Base-by-base conservation (phyloP, 2,888 invertebrate genomes). In the Bedellia somnulentella region DNA sequence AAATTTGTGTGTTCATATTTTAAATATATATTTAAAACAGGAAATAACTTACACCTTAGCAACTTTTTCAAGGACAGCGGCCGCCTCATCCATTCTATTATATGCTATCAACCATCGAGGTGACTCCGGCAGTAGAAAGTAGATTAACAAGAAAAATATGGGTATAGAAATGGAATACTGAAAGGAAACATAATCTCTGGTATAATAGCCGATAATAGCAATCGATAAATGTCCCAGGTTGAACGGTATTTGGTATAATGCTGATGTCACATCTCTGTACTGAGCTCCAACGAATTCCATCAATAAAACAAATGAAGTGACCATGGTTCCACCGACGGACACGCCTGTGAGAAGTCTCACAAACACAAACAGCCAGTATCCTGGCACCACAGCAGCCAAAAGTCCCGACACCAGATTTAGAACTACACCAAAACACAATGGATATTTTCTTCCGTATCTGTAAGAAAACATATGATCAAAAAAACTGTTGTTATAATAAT, bases 291-390 rank as follows among this genome's bases (percentile, higher is more conserved):
- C 77, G 27, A 83, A 75, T 49, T 86, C 86, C 85, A 86, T 85
- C 3, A 83, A 58, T 8, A 86, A 71, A 3, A 77, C 76, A 30
- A 76, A 77, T n/a, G 68, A 62, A 8, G 49, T 58, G 18, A 89
- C 85, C 87, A 92, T 92, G 0, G 87, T 86, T 10, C 91, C 92
- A 27, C 89, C 90, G 1, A 88, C 87, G 1, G 88, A 86, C 40
- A 84, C 59, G 2, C 88, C 89, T 5, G 83, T 78, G 6, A 88
- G 46, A 46, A 90, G 85, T 36, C 90, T 47, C 29, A 86, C 60
- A 1, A 86, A 40, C 10, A 87, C 79, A 46, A 89, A 87, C 2
- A 55, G 43, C 75, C 71, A 73, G 35, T 46, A 77, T 29, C 80
- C 81, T 1, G 86, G 83, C 1, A 83, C 79, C 33, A 82, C 71